Percentiles rank a stretch among this genome's conserved stretches.
Evolutionary conservation across 92 coral and sea anemone genomes (phyloP).

Genomic region (Siderastrea siderea): DNA sequence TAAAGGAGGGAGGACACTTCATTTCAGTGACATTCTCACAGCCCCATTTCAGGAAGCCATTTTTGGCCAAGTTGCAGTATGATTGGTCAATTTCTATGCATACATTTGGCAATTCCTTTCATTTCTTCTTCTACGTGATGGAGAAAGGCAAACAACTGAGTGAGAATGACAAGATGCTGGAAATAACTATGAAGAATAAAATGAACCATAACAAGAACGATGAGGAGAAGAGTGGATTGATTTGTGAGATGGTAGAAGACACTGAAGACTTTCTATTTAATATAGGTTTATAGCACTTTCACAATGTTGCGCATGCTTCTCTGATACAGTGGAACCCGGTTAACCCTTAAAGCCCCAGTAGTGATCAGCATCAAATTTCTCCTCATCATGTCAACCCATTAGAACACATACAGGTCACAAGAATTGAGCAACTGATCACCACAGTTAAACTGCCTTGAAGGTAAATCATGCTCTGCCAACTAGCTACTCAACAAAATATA

Average conservation of each 20-base stretch:
- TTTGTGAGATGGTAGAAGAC: conserved; percentile 24
- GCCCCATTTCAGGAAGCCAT: conserved; percentile 81
- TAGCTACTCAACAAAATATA: too few species aligned
- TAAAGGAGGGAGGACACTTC: conserved; percentile 62
- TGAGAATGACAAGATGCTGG: conserved; percentile 62
- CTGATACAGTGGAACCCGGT: too few species aligned
- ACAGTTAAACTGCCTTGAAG: too few species aligned
- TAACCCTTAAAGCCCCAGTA: too few species aligned
- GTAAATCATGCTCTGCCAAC: too few species aligned
- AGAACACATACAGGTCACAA: too few species aligned
- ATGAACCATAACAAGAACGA: not conserved
- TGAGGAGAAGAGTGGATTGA: not conserved
- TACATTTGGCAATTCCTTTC: conserved; percentile 76
- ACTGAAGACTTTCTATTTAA: conserved; percentile 46
- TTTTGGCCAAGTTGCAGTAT: conserved; percentile 70
- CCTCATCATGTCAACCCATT: too few species aligned
- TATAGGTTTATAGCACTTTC: conserved; percentile 24
- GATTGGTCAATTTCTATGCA: conserved; percentile 70
- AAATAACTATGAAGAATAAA: conserved; percentile 12
- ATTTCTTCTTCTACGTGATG: conserved; percentile 78
- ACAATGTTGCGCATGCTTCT: too few species aligned
- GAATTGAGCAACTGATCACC: too few species aligned
- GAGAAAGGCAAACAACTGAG: conserved; percentile 69
- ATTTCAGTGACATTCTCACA: conserved; percentile 79
- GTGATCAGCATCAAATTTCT: too few species aligned